Evolutionary conservation across 92 coral and sea anemone genomes (phyloP).

Genomic region (Phymanthus crucifer): DNA sequence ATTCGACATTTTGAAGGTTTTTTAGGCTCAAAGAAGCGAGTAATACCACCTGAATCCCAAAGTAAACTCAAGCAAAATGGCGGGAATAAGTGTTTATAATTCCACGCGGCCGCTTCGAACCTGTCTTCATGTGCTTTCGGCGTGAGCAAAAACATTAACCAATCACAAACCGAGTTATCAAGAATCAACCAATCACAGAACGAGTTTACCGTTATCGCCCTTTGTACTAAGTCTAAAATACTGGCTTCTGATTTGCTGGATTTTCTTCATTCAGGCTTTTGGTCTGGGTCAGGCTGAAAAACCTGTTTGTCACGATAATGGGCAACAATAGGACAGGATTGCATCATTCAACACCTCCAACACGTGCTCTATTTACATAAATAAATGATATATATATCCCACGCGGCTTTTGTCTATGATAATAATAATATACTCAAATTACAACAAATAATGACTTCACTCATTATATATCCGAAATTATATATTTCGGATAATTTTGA

Average conservation of each 20-base stretch:
- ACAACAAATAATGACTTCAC: background rate
- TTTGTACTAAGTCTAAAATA: background rate
- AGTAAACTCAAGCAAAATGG: conserved; percentile 14
- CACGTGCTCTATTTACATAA: background rate
- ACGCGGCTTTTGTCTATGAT: background rate
- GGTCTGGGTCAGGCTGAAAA: background rate
- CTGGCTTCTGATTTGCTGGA: conserved; percentile 15
- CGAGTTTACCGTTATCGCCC: conserved; percentile 13
- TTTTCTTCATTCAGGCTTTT: background rate
- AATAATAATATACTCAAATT: background rate
- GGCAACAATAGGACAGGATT: conserved; percentile 1
- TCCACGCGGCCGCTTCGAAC: conserved; percentile 9
- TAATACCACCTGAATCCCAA: background rate
- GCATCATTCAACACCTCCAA: conserved; percentile 6
- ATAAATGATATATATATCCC: no score
- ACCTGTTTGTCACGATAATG: conserved; percentile 23
- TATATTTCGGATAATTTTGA: no score
- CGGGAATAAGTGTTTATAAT: conserved; percentile 18
- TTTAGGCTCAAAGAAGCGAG: conserved; percentile 6
- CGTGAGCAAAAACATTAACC: conserved; percentile 13
- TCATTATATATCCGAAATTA: no score
- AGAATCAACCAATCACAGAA: conserved; percentile 23
- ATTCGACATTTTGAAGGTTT: conserved; percentile 52
- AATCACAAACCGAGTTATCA: conserved; percentile 10
- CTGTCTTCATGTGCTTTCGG: background rate